Evolutionary conservation across 1,140 invertebrate genomes (phyloP).

Genomic region (Tetramorium alpestre): DNA sequence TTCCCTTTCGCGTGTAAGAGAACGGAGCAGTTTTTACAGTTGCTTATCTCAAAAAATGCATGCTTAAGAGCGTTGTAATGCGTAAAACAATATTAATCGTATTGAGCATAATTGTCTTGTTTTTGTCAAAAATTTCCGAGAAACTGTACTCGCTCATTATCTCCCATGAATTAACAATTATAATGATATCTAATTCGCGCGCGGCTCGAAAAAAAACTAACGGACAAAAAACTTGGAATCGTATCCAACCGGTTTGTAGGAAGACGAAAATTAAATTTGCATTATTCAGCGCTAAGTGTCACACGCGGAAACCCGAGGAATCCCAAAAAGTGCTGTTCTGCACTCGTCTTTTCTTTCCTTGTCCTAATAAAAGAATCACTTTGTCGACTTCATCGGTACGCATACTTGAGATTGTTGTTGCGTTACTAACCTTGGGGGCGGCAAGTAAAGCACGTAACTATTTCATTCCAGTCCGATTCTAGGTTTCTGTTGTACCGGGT

Average conservation of each 20-base stretch:
- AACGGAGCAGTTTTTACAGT: not conserved
- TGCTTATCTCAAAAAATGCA: not conserved
- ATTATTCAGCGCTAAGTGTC: not conserved
- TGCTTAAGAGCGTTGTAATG: not conserved
- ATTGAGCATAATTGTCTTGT: not conserved
- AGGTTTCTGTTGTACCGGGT: not conserved
- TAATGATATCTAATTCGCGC: not conserved
- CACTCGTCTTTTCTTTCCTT: no score
- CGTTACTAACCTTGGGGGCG: not conserved
- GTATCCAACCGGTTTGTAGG: conserved; percentile 10
- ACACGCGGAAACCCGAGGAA: not conserved
- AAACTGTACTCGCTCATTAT: not conserved
- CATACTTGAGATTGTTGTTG: not conserved
- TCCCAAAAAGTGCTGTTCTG: not conserved
- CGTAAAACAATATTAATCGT: no score
- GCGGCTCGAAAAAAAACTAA: not conserved
- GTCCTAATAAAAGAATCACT: not conserved
- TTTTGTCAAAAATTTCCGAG: not conserved
- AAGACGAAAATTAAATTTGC: not conserved
- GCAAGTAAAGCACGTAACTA: not conserved
- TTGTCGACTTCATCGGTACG: not conserved
- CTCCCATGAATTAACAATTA: not conserved
- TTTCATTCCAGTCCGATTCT: not conserved
- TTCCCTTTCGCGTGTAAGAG: not conserved
- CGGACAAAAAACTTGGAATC: not conserved